These are phyloP conservation scores for Frankliniella fusca DNA, from an alignment of 2,888 invertebrate species.

Conservation along the genomic window DNA sequence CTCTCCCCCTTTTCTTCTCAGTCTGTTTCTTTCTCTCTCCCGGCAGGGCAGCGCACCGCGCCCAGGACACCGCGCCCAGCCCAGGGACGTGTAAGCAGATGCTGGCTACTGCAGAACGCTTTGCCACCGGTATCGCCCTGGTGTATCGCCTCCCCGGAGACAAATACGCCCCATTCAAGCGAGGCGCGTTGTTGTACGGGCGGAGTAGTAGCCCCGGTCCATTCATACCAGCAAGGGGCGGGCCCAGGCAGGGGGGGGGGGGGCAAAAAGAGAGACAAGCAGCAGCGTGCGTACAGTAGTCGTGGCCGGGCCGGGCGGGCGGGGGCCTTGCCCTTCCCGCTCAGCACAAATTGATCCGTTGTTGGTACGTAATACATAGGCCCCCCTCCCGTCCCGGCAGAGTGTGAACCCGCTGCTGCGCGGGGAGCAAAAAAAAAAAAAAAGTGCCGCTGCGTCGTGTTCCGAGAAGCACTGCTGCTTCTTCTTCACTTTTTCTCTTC, in stretches of 20 bases:
- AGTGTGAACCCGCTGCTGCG: background rate
- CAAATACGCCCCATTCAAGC: conserved; percentile 15
- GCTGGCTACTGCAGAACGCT: no score
- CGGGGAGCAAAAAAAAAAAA: background rate
- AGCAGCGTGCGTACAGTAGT: background rate
- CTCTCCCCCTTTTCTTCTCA: background rate
- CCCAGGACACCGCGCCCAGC: no score
- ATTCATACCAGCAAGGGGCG: background rate
- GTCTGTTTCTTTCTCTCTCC: no score
- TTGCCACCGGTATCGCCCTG: background rate
- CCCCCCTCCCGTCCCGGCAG: background rate
- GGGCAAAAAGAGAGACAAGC: background rate
- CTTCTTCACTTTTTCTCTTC: no score
- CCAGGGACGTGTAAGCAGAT: no score
- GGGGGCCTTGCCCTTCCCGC: background rate
- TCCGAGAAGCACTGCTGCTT: background rate
- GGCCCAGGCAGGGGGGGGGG: no score
- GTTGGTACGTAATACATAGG: background rate
- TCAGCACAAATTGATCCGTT: conserved; percentile 21
- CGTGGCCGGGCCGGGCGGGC: background rate
- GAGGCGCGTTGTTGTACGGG: background rate
- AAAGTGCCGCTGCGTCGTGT: background rate
- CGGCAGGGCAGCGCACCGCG: no score
- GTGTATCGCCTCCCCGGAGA: background rate
- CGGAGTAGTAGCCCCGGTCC: background rate